Conservation (phyloP, 2,797 vertebrate species). For the Myotis pilosus region DNA sequence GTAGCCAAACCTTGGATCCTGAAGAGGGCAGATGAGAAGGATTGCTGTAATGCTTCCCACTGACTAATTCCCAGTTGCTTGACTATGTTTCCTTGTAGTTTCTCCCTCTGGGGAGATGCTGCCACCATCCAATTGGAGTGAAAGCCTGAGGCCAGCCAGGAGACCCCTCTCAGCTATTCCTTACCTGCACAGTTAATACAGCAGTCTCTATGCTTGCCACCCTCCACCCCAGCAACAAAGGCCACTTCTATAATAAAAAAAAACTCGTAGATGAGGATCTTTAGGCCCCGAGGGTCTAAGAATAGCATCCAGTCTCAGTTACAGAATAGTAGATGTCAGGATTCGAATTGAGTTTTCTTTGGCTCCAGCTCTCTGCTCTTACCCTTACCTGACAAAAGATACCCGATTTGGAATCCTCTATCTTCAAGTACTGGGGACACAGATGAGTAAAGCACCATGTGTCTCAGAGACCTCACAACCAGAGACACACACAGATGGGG, state of each 20-base stretch:
- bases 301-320: background rate
- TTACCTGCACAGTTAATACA: background rate
- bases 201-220: background rate
- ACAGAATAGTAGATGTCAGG: background rate
- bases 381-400: background rate
- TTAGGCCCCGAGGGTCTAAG: background rate
- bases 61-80: background rate
- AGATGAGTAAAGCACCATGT: background rate
- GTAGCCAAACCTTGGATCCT: background rate
- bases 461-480: background rate
- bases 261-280: background rate
- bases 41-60: background rate
- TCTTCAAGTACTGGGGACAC: background rate
- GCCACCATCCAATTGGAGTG: background rate
- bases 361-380: background rate
- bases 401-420: background rate
- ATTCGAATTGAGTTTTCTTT: background rate
- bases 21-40: background rate
- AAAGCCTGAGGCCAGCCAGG: background rate
- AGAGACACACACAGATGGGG: background rate
- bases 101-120: background rate
- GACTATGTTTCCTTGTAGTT: background rate
- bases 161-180: background rate
- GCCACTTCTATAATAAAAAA: background rate
- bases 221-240: background rate